Evolutionary conservation across 2,888 invertebrate genomes (phyloP).

Genomic region (Litoditis marina): DNA sequence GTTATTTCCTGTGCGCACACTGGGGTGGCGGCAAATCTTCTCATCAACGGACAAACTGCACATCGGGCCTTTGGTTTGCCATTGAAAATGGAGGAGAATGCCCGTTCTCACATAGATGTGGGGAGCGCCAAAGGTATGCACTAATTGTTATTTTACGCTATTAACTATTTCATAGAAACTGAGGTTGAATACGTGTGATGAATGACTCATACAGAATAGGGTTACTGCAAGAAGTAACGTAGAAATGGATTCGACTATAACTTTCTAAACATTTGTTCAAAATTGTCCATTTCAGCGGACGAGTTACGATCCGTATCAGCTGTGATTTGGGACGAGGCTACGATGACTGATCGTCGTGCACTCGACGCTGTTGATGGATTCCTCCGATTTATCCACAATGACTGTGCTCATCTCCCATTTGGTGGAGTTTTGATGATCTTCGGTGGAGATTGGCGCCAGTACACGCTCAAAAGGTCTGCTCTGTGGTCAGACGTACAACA

Average conservation of each 20-base stretch:
- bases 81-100: neutral
- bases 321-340: constrained; percentile 12
- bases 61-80: constrained; percentile 1
- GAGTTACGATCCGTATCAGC: neutral
- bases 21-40: constrained; percentile 1
- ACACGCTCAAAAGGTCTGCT: constrained; percentile 1
- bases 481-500: neutral
- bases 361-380: neutral
- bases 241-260: too few relatives aligned
- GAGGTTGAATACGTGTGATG: too few relatives aligned
- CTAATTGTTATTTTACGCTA: neutral
- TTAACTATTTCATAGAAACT: too few relatives aligned
- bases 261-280: neutral
- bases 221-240: too few relatives aligned
- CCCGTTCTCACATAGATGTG: neutral
- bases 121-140: neutral
- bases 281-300: neutral
- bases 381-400: neutral
- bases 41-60: neutral
- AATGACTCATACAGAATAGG: too few relatives aligned
- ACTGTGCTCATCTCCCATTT: neutral
- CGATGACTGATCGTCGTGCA: constrained; percentile 12
- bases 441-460: neutral
- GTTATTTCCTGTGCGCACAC: constrained; percentile 1
- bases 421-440: neutral